Base-by-base conservation (phyloP, 2,113 vertebrate genomes). In the Elachura formosa region DNA sequence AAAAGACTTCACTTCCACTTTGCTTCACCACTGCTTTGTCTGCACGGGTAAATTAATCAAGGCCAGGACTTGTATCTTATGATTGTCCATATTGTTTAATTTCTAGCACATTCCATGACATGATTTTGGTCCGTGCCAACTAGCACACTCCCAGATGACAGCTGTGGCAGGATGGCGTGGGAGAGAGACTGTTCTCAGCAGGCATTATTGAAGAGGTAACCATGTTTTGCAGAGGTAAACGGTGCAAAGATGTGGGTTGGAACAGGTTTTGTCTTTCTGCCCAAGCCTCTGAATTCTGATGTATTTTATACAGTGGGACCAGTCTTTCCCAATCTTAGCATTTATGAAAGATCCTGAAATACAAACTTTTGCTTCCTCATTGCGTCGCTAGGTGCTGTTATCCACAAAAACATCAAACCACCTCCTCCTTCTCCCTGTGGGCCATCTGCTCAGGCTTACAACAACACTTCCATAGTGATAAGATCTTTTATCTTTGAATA, bases 161-260 rank as follows among this genome's bases (percentile, higher is more conserved):
- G 56, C 62, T 64, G 54, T 79, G 81, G 77, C 73, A 54, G 55
- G 54, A 52, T 87, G 88, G 74, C 5, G 11, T 90, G 86, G 72
- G 83, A 76, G 78, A 72, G 56, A 73, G 54, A 49, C 84, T 94
- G 77, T 91, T 89, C 81, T 89, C 74, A 52, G 40, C 56, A 83
- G 78, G 49, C 34, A 5, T 85, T 82, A n/a, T 7, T 89, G 67
- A 73, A 68, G 56, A 84, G 48, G 84, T 82, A 89, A 82, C 48
- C 1, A 1, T 66, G 33, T 68, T 84, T 87, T 89, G 56, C 58
- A 64, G 72, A 22, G 34, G 25, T 22, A 68, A 6, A 31, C 4
- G 7, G 26, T 9, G 9, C 20, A 49, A 84, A 61, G 41, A 21
- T 61, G 33, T 2, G 1, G 36, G 20, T 45, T 81, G 40, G 75